Conservation (phyloP, 2,888 invertebrate species). For the Dexiosoma caninum region DNA sequence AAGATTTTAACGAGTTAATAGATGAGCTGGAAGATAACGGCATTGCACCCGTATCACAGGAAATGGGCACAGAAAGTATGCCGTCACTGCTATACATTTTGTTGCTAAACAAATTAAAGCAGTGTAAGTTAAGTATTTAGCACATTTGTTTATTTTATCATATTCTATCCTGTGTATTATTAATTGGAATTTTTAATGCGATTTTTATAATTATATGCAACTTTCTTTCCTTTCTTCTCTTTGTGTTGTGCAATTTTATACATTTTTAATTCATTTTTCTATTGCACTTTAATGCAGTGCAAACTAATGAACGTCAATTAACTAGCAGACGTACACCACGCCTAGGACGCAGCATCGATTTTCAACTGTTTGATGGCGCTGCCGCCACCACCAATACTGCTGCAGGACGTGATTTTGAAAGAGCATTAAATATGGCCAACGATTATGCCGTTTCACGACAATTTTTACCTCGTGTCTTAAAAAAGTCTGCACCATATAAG, state of each 20-base stretch:
- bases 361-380: slow-evolving; percentile 68
- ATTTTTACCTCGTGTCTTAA: slow-evolving; percentile 78
- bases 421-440: slow-evolving; percentile 61
- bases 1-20: slow-evolving; percentile 71
- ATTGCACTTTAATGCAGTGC: slow-evolving; percentile 67
- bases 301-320: slow-evolving; percentile 69
- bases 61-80: slow-evolving; percentile 73
- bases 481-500: slow-evolving; percentile 78
- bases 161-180: slow-evolving; percentile 10
- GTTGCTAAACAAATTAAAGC: slow-evolving; percentile 72
- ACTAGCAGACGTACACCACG: slow-evolving; percentile 77
- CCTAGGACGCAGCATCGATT: slow-evolving; percentile 78
- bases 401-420: slow-evolving; percentile 39
- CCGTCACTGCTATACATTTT: slow-evolving; percentile 72
- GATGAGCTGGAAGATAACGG: slow-evolving; percentile 72
- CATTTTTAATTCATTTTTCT: neutral
- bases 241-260: slow-evolving; percentile 14
- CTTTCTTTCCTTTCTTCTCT: neutral
- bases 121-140: slow-evolving; percentile 67
- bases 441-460: slow-evolving; percentile 71
- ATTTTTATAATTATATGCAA: slow-evolving; percentile 14
- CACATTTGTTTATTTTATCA: neutral
- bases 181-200: slow-evolving; percentile 25
- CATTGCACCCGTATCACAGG: slow-evolving; percentile 64
- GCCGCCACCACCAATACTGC: slow-evolving; percentile 1